Base-by-base conservation (phyloP, 2,888 invertebrate genomes). In the Smittia aterrima region DNA sequence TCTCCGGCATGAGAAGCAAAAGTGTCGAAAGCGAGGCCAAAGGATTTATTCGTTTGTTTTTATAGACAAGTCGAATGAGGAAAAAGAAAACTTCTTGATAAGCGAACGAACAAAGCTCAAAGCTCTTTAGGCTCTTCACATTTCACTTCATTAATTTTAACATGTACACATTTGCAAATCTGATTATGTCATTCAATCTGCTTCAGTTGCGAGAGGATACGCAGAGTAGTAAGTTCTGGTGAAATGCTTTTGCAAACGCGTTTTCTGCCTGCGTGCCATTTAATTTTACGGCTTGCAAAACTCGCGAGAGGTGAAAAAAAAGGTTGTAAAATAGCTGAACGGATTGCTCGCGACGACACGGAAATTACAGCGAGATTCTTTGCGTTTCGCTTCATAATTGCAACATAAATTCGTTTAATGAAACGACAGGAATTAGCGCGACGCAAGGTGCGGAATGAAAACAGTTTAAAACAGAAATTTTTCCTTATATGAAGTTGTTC, bases 211-310 rank as follows among this genome's bases (percentile, higher is more conserved):
- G 22, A 58, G 22, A 58, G 16, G 13, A n/a, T 3, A 38, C 38
- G 47, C 16, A 47, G 22, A 6, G 6, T 18, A 58, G 47, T 47
- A 20, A 20, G 18, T 58, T 58, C 22, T 24, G 25, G 20, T 64
- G 64, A 64, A 64, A 27, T n/a, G 64, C 4, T 4, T n/a, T 18
- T 2, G 53, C 6, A n/a, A n/a, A 47, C 2, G 11, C n/a, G 16
- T 18, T 47, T 47, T 2, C 47, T 47, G 2, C 11, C 38, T 40
- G 53, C 40, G 32, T 62, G 72, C 22, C 72, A 22, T 72, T 72
- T 58, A 72, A 72, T 72, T 72, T 72, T 62, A 72, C 58, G 62
- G 72, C 58, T 72, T 72, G 72, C 58, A 62, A 72, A 62, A 24
- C 27, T 72, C 25, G 72, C 16, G 11, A 40, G 38, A 18, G 66